These are phyloP conservation scores for Tineola bisselliella DNA, from an alignment of 2,888 invertebrate species.

Conservation along the genomic window DNA sequence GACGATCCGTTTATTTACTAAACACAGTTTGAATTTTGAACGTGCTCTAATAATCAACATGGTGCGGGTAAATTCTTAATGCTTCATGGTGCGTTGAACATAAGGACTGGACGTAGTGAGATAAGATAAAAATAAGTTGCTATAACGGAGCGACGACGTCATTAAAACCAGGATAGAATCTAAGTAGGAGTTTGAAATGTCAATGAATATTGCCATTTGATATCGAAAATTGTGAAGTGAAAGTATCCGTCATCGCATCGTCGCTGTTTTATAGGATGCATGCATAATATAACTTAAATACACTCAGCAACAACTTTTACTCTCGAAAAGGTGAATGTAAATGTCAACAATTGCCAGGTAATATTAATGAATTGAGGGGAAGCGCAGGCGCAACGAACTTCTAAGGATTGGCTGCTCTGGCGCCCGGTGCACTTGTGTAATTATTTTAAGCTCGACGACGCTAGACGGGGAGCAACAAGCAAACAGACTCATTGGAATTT, in stretches of 20 bases:
- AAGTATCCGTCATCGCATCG: slow-evolving; percentile 26
- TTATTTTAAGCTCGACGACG: slow-evolving; percentile 50
- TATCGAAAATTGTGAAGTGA: slow-evolving; percentile 32
- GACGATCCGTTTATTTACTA: slow-evolving; percentile 59
- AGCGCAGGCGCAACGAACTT: slow-evolving; percentile 36
- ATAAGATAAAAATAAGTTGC: neutral
- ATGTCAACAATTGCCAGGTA: slow-evolving; percentile 27
- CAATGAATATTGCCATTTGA: neutral
- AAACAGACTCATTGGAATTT: slow-evolving; percentile 24
- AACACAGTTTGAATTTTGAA: slow-evolving; percentile 57
- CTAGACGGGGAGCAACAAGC: slow-evolving; percentile 37
- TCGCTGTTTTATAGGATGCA: neutral
- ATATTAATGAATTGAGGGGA: slow-evolving; percentile 24
- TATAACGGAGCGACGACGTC: neutral
- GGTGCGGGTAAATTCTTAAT: slow-evolving; percentile 24
- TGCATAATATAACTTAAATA: neutral
- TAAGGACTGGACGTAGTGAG: neutral
- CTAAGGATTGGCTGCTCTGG: slow-evolving; percentile 30
- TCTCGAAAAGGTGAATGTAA: slow-evolving; percentile 20
- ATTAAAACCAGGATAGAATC: neutral
- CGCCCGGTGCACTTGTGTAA: slow-evolving; percentile 53
- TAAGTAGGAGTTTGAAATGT: neutral
- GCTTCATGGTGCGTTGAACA: slow-evolving; percentile 13
- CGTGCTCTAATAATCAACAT: slow-evolving; percentile 56
- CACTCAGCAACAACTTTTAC: slow-evolving; percentile 30